Conservation (phyloP, 2,888 invertebrate species). For the Caenorhabditis drosophilae region DNA sequence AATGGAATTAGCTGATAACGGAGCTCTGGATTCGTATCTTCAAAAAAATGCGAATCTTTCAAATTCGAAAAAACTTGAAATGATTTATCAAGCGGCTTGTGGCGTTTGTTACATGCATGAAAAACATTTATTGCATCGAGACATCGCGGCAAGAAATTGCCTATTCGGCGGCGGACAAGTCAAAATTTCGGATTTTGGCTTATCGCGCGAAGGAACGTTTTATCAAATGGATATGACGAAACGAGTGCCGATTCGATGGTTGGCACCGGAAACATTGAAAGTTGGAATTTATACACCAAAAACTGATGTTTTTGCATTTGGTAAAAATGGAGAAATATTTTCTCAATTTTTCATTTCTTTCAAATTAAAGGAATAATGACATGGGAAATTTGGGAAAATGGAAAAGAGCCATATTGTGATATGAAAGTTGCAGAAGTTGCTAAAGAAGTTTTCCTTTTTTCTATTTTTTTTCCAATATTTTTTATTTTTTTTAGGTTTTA, state of each 20-base stretch:
- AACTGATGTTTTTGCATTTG: constrained; percentile 51
- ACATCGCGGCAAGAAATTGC: constrained; percentile 49
- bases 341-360: too few relatives aligned
- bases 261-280: constrained; percentile 47
- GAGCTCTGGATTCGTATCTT: constrained; percentile 52
- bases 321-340: too few relatives aligned
- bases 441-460: constrained; percentile 4
- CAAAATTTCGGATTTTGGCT: constrained; percentile 48
- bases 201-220: constrained; percentile 41
- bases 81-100: constrained; percentile 52
- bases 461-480: background rate
- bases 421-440: constrained; percentile 26
- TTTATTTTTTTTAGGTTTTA: constrained; percentile 7
- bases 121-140: constrained; percentile 48
- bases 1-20: constrained; percentile 51
- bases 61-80: constrained; percentile 39
- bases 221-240: constrained; percentile 46
- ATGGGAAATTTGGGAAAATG: constrained; percentile 20
- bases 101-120: constrained; percentile 55
- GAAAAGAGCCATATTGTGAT: constrained; percentile 28
- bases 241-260: constrained; percentile 50
- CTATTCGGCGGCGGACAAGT: constrained; percentile 45
- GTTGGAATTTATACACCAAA: constrained; percentile 37
- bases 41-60: constrained; percentile 36
- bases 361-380: too few relatives aligned